Conservation (phyloP, 1,140 invertebrate genomes). For the Sitodiplosis mosellana region DNA sequence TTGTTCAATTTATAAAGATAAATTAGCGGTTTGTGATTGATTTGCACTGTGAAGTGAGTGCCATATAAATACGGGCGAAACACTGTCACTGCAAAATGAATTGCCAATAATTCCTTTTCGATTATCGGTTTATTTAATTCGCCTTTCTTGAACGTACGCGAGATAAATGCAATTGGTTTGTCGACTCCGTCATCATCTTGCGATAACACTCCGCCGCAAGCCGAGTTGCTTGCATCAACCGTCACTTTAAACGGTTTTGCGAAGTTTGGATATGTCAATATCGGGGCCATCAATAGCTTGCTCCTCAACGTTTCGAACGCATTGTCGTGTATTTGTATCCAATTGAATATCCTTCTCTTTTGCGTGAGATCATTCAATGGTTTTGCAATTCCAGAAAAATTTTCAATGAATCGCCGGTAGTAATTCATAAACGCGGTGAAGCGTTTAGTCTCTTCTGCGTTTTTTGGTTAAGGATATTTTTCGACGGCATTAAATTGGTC, state of each 20-base stretch:
- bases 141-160: slow-evolving; percentile 12
- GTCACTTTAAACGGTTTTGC: slow-evolving; percentile 18
- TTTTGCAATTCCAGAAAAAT: too few relatives aligned
- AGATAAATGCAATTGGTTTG: slow-evolving; percentile 17
- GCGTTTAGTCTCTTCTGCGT: too few relatives aligned
- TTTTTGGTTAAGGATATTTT: too few relatives aligned
- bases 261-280: slow-evolving; percentile 21
- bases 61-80: slow-evolving; percentile 28
- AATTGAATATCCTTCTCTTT: too few relatives aligned
- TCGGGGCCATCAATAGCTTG: slow-evolving; percentile 13
- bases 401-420: too few relatives aligned
- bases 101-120: slow-evolving; percentile 9
- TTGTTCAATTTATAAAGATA: slow-evolving; percentile 20
- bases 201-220: slow-evolving; percentile 18
- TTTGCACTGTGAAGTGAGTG: slow-evolving; percentile 13
- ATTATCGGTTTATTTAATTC: slow-evolving; percentile 16
- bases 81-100: slow-evolving; percentile 25
- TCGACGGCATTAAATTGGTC: too few relatives aligned
- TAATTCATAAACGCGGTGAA: too few relatives aligned
- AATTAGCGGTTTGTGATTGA: slow-evolving; percentile 24
- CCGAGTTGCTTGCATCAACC: slow-evolving; percentile 21
- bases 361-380: too few relatives aligned
- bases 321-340: too few relatives aligned
- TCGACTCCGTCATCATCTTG: too few relatives aligned
- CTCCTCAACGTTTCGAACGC: slow-evolving; percentile 16